Base-by-base conservation (phyloP, 2,888 invertebrate species). In the Deroplatys truncata region DNA sequence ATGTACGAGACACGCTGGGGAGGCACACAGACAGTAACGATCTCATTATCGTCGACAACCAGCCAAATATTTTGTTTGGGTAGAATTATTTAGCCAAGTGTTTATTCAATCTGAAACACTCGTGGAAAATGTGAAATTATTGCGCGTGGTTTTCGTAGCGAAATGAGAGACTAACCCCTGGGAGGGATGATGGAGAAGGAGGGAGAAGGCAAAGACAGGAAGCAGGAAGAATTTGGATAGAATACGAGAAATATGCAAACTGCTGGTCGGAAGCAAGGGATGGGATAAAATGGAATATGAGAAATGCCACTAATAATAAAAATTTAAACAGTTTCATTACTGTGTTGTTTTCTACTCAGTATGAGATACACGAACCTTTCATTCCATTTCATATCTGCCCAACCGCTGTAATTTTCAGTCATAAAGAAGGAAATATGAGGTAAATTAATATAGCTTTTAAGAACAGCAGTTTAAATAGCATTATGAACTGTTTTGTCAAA, bases 81-180 rank as follows among this genome's bases (percentile, higher is more conserved):
- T 89, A 88, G 88, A 89, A 89, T 90, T 89, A 90, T 90, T 90
- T 90, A 90, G 90, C 89, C 89, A 88, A 89, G 89, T 89, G 89
- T 90, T 90, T 90, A 90, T 90, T 90, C 89, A 89, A 90, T 90
- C 89, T 90, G 90, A 89, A 90, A 89, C 89, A 89, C 84, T 89
- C 89, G 84, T 87, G 89, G 89, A 90, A 90, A 90, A 90, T 89
- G 90, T 90, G 90, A 89, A 90, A 89, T 88, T 89, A 89, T 90
- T 90, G 88, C 89, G 29, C 89, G 84, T 15, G 82, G 86, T 86
- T 86, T 85, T 89, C 84, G 88, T 85, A 86, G 89, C 82, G 86
- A 31, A 84, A 31, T 28, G 29, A 72, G 56, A 72, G 56, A 72
- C 43, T 84, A 84, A 29, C 28, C 82, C n/a, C 82, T 20, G 28